phyloP scores from a whole-genome alignment of 2,888 invertebrate genomes.

The Pantelozetes paolii region DNA sequence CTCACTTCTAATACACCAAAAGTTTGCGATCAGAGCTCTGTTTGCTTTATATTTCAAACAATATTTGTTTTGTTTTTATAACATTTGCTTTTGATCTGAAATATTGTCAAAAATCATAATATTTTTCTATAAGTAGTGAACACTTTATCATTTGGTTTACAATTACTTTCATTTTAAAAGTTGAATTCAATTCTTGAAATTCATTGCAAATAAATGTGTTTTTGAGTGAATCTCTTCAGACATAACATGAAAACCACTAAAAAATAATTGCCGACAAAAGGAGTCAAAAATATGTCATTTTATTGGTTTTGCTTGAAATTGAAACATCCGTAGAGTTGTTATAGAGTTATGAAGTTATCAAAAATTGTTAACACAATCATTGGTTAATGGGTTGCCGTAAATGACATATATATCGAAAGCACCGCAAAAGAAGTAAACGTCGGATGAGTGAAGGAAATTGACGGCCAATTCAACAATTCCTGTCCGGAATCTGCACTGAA shows the following conservation, averaged over 20 bases:
- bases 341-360: conserved; percentile 36
- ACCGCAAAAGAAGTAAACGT: conserved; percentile 35
- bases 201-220: too few species aligned
- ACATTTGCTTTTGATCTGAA: background rate
- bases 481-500: conserved; percentile 35
- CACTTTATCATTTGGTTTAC: too few species aligned
- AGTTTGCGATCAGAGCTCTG: conserved; percentile 14
- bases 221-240: too few species aligned
- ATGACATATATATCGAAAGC: conserved; percentile 33
- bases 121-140: too few species aligned
- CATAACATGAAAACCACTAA: too few species aligned
- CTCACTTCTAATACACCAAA: background rate
- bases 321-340: conserved; percentile 34
- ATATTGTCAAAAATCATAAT: conserved; percentile 23
- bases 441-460: conserved; percentile 39
- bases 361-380: conserved; percentile 35
- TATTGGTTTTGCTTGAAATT: conserved; percentile 28
- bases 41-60: conserved; percentile 22
- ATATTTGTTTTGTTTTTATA: conserved; percentile 34
- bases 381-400: conserved; percentile 12
- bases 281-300: background rate
- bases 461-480: conserved; percentile 37
- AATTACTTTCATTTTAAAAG: background rate
- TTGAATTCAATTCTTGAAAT: too few species aligned
- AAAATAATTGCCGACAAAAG: too few species aligned